Percentiles rank a stretch among this genome's conserved stretches.
Conservation (phyloP, 2,888 invertebrate genomes). For the Ptychoptera contaminata region DNA sequence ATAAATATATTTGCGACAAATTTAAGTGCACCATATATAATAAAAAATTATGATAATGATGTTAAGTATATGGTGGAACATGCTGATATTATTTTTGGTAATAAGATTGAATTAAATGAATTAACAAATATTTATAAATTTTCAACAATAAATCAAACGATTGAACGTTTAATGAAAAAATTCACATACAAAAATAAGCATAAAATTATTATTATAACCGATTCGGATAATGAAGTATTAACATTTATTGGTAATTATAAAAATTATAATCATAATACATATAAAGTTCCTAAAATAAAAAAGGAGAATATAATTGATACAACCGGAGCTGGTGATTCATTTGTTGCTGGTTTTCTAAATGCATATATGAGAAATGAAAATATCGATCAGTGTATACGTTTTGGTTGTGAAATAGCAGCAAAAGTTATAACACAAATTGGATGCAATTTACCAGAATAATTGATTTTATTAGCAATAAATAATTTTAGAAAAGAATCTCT, state of each 20-base stretch:
- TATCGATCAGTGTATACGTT: constrained; percentile 29
- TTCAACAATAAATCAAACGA: constrained; percentile 13
- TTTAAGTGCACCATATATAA: constrained; percentile 38
- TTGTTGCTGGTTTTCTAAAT: constrained; percentile 41
- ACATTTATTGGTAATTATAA: constrained; percentile 14
- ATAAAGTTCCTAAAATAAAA: constrained; percentile 27
- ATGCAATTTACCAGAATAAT: constrained; percentile 29
- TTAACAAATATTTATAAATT: constrained; percentile 23
- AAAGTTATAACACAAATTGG: constrained; percentile 35
- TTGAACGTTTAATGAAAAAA: constrained; percentile 14
- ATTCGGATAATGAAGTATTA: constrained; percentile 38
- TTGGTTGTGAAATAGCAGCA: constrained; percentile 31
- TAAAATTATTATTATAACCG: constrained; percentile 45
- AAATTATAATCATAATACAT: constrained; percentile 9
- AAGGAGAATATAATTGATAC: constrained; percentile 34
- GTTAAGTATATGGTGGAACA: constrained; percentile 30
- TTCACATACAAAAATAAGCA: constrained; percentile 13
- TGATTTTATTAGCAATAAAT: too few species aligned
- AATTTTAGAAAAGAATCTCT: too few species aligned
- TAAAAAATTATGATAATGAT: constrained; percentile 25
- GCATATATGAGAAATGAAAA: constrained; percentile 29
- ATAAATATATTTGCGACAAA: constrained; percentile 34
- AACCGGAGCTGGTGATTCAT: constrained; percentile 44
- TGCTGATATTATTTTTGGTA: constrained; percentile 39
- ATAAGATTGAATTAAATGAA: constrained; percentile 35